phyloP scores from a whole-genome alignment of 1,140 invertebrate species.

The Bradynema listronoti region DNA sequence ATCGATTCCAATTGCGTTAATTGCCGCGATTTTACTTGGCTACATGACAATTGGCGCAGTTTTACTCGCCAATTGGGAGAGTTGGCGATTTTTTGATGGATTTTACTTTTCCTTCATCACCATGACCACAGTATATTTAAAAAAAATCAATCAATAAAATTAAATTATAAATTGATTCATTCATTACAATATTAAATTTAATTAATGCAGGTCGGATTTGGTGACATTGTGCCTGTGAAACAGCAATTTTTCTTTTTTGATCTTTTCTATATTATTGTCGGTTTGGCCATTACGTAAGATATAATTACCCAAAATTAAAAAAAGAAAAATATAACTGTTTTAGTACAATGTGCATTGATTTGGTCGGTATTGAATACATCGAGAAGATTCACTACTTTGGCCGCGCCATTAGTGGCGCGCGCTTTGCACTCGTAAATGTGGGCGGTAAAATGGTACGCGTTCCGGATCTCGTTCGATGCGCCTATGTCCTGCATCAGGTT shows the following conservation, averaged over 20 bases:
- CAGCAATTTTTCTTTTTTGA: conserved; percentile 54
- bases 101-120: conserved; percentile 58
- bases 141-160: not conserved
- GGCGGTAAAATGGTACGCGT: conserved; percentile 58
- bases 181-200: conserved; percentile 12
- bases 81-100: conserved; percentile 51
- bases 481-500: conserved; percentile 28
- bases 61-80: conserved; percentile 51
- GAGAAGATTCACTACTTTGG: conserved; percentile 58
- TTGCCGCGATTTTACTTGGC: conserved; percentile 51
- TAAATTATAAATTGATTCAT: not conserved
- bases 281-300: conserved; percentile 50
- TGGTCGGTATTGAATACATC: conserved; percentile 58
- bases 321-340: conserved; percentile 3
- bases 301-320: not conserved
- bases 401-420: conserved; percentile 52
- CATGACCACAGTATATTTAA: conserved; percentile 49
- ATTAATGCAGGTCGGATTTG: conserved; percentile 53
- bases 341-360: conserved; percentile 57
- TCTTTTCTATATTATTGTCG: conserved; percentile 57
- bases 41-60: conserved; percentile 56
- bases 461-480: conserved; percentile 52
- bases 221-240: conserved; percentile 55
- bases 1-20: conserved; percentile 51
- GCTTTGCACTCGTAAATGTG: conserved; percentile 56